Base-by-base conservation (phyloP, 2,113 vertebrate genomes). In the Tangachromis dhanisi region DNA sequence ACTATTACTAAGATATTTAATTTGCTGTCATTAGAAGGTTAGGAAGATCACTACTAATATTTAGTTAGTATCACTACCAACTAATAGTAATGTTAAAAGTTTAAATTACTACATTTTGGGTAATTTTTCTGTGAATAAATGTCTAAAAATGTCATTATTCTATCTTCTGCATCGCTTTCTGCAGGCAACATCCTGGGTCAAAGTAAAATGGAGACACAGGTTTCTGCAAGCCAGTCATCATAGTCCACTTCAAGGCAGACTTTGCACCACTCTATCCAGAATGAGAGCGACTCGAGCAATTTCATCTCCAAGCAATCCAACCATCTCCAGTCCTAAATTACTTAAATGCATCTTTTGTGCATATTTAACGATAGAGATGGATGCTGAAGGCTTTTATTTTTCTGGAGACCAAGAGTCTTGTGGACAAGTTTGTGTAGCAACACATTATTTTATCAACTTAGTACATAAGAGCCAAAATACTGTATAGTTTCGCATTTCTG, bases 111-210 rank as follows among this genome's bases (percentile, higher is more conserved):
- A 5, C 5, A 35, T 63, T 53, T 83, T 61, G 11, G 17, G 47
- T 24, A 12, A 57, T 11, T 76, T 45, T 35, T 45, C 7, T 29
- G 71, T 84, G 51, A 78, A 78, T 24, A 78, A 47, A 78, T 47
- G 26, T 26, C 17, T 61, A 42, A 5, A 81, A 55, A 40, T 38
- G 8, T 4, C 8, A 49, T 78, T 19, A 19, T 17, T 49, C 26
- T 78, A 51, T 51, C 26, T 51, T 51, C 73, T 59, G 40, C 11
- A n/a, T 49, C 9, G 85, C 9, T 73, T 87, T 79, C 57, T 61
- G 7, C 86, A 98, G 97, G 96, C 83, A 71, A 89, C 35, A 87
- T 78, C 16, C 11, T 97, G 89, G 95, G 95, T 88, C 90, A 93
- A 59, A 90, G 95, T 81, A 54, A 95, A 5, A 24, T 59, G 79